phyloP scores from a whole-genome alignment of 2,113 vertebrate species.

The Dipodomys ordii region DNA sequence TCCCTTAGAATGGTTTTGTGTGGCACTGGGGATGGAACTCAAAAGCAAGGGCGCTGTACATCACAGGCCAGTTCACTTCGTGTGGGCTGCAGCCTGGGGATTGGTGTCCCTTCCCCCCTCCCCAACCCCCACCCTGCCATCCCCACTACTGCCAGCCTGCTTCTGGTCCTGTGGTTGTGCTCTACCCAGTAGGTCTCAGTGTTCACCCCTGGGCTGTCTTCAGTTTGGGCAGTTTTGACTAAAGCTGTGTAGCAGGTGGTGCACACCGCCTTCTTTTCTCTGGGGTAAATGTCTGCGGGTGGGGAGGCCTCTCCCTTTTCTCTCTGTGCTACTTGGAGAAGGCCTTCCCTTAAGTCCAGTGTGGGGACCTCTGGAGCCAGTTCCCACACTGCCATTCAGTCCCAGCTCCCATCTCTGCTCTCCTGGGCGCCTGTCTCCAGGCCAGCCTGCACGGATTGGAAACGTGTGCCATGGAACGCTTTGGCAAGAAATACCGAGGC shows the following conservation, averaged over 20 bases:
- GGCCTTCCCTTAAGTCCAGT: neutral
- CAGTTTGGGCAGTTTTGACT: neutral
- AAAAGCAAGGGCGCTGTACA: no score
- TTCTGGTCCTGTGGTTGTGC: fast-evolving
- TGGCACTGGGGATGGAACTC: neutral
- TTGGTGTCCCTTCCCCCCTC: no score
- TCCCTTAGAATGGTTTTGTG: neutral
- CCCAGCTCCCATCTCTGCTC: neutral
- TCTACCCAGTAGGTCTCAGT: no score
- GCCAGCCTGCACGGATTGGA: neutral
- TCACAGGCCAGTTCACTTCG: neutral
- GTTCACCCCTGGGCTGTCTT: neutral
- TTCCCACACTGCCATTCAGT: fast-evolving
- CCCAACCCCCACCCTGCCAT: no score
- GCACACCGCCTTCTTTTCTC: neutral
- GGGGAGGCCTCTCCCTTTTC: neutral
- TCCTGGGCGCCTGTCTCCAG: neutral
- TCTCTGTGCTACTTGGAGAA: neutral
- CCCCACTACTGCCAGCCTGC: neutral
- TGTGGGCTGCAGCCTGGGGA: neutral
- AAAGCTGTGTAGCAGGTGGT: neutral
- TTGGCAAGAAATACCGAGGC: neutral
- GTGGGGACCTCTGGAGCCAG: no score
- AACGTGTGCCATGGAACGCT: neutral
- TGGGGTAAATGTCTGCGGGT: neutral